Evolutionary conservation across 2,888 invertebrate species (phyloP), one percentile per base, ranked within the genome.

Genomic region (Rotaria magnacalcarata): DNA sequence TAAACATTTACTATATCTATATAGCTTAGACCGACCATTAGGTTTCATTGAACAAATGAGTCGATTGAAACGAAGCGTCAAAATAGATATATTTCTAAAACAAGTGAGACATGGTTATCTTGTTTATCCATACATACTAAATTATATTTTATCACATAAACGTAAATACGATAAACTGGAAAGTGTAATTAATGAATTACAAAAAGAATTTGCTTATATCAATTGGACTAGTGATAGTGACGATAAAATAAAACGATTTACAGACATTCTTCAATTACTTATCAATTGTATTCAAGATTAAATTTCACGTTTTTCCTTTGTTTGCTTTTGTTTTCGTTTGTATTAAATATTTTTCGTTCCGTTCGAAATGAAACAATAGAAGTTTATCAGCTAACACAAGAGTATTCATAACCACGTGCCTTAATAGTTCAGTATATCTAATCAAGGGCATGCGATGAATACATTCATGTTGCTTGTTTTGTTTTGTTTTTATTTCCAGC

Each of bases 391-490:
- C 67, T 34, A 67, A 41, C 67, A 67, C 6, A 19, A 67, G 16
- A 67, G 67, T 67, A 67, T 67, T 67, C 67, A 67, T 67, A 67
- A 67, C 27, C 67, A 67, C 67, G 67, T 67, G 67, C 67, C 67
- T 67, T 67, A 67, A 67, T 67, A 67, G 16, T 67, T 67, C 67
- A 27, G 16, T 41, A 19, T 67, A 34, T 67, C 67, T 67, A 67
- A 67, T 67, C 34, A 67, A 67, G 67, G 34, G 6, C 67, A 67
- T 67, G 67, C 5, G 19, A 67, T 67, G 67, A 67, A 67, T 67
- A 67, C 67, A 19, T 67, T 67, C 16, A 67, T 67, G 67, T 34
- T 67, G 67, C 67, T 54, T 24, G 11, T 24, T 56, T 34, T 34
- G 1, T 2, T 34, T 54, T 24, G 11, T 24, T 56, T 34, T 34